Base-by-base conservation (phyloP, 2,113 vertebrate genomes). In the Pheucticus melanocephalus region DNA sequence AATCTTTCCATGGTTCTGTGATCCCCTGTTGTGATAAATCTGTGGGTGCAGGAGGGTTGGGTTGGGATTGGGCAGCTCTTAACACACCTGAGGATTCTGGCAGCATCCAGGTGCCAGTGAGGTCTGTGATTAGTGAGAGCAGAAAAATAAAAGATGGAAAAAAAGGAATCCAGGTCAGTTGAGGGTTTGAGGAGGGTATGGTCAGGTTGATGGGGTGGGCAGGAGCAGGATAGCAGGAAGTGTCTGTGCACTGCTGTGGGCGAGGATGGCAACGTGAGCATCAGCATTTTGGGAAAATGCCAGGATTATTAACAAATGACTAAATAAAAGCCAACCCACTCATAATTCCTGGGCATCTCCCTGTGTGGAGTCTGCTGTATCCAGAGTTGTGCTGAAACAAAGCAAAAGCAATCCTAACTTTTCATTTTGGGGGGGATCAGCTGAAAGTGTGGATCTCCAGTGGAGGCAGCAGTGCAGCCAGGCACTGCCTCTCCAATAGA, bases 401-500 rank as follows among this genome's bases (percentile, higher is more conserved):
- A 57, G 33, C 53, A 31, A 44, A 51, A 64, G 19, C 54, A n/a
- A 20, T 20, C 40, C 25, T 16, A 15, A 33, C 33, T 61, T 50
- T 60, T 24, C 15, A 5, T 35, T 72, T 35, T 12, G 8, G 6
- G 10, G 16, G 45, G 5, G 15, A 15, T 77, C 21, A 56, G 22
- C 71, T 27, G 2, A 28, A 82, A 56, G 1, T 22, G 9, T 12
- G 33, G 66, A 4, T 86, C 39, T 53, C 28, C 66, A 81, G 86
- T 85, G 75, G 90, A 93, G 86, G 78, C 48, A 69, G 77, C 66
- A 31, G 2, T 75, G 92, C 25, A 73, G 94, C 91, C 95, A 90
- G 94, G 65, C 96, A 2, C 91, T 90, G 37, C 95, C 79, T 98
- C 93, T 94, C 98, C 98, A 96, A 97, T 96, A 98, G 98, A 96